Base-by-base conservation (phyloP, 1,140 invertebrate genomes). In the Melanaphis sacchari region DNA sequence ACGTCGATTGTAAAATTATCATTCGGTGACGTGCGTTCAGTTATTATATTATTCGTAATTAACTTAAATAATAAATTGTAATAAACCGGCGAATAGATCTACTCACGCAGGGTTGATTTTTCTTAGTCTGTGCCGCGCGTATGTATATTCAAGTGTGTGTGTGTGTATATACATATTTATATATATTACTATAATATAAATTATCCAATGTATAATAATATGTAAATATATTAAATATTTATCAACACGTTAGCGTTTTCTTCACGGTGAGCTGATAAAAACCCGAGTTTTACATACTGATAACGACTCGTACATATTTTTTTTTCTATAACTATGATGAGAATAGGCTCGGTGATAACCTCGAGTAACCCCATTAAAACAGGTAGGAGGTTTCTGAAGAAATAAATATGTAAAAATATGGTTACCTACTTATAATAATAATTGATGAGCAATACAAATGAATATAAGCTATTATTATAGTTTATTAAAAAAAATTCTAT, bases 311-410 rank as follows among this genome's bases (percentile, higher is more conserved):
- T 90, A 59, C 38, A 90, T 92, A 82, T 92, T 92, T 82, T 92
- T 54, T 82, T 82, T 82, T 84, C 46, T 84, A 49, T 92, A 82
- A 41, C 90, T 85, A 85, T 41, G 81, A 85, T 93, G 91, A 93
- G 46, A 93, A 93, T 93, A 93, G 81, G 91, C 81, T 54, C 46
- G 41, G 91, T 41, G 91, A 93, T 93, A 93, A 93, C 91, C 91
- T 85, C 91, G 24, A 93, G 91, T 93, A 49, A 93, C 81, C 91
- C 81, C 91, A 46, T 81, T 92, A 82, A 38, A 92, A 52, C 91
- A 92, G 91, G 91, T 92, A 92, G 91, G 76, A 82, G 59, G n/a
- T 31, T 92, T 82, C 81, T 18, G 36, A 85, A 93, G 36, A 54
- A 84, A 66, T 84, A 93, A 84, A 93, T 93, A 93, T 93, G 84